phyloP scores from a whole-genome alignment of 2,888 invertebrate species.

The Diaprepes abbreviatus region DNA sequence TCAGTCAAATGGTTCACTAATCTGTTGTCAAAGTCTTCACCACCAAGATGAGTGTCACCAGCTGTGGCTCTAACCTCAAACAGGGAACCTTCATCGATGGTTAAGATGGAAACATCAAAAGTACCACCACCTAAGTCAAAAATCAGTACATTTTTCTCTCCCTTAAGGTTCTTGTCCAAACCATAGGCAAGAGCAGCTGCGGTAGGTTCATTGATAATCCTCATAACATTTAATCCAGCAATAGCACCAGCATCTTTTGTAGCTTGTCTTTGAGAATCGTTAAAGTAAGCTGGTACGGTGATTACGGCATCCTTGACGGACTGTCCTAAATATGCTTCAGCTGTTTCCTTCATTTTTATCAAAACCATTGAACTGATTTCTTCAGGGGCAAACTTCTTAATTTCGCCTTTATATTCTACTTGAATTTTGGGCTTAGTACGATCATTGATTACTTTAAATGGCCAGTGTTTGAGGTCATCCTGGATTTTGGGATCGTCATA shows the following conservation, averaged over 20 bases:
- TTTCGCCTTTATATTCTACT: slow-evolving; percentile 77
- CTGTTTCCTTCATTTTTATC: slow-evolving; percentile 63
- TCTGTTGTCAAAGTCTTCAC: slow-evolving; percentile 77
- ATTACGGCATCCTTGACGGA: slow-evolving; percentile 71
- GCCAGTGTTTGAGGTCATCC: slow-evolving; percentile 87
- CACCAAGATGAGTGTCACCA: slow-evolving; percentile 87
- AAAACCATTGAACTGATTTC: slow-evolving; percentile 80
- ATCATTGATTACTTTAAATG: slow-evolving; percentile 80
- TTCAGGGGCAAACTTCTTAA: slow-evolving; percentile 77
- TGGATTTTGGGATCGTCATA: slow-evolving; percentile 83
- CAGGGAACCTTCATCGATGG: slow-evolving; percentile 72
- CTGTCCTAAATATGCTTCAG: slow-evolving; percentile 68
- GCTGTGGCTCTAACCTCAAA: slow-evolving; percentile 88
- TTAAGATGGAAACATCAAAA: slow-evolving; percentile 87
- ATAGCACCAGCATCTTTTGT: slow-evolving; percentile 85
- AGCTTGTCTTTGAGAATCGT: slow-evolving; percentile 80
- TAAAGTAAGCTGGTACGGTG: slow-evolving; percentile 63
- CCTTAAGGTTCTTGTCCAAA: slow-evolving; percentile 57
- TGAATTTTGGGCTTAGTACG: slow-evolving; percentile 78
- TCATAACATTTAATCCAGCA: slow-evolving; percentile 78
- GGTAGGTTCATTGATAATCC: slow-evolving; percentile 85
- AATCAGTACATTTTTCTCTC: slow-evolving; percentile 71
- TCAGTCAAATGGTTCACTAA: slow-evolving; percentile 73
- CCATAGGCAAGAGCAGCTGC: slow-evolving; percentile 57
- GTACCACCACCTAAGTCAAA: slow-evolving; percentile 77